These are phyloP conservation scores for Tricholaema leucomelas DNA, from an alignment of 2,113 vertebrate genomes.

Conservation along the genomic window DNA sequence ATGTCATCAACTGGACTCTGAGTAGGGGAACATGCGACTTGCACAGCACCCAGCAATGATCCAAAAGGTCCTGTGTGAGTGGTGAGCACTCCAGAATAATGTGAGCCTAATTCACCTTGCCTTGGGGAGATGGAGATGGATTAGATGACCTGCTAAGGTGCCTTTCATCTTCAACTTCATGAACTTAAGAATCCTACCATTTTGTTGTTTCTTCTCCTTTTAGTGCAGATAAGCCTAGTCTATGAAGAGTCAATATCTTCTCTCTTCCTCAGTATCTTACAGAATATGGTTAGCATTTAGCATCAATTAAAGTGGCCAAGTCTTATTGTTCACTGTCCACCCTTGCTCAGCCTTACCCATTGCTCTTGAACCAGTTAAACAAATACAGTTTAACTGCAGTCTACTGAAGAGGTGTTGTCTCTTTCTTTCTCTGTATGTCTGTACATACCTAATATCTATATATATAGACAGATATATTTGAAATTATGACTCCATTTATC, in stretches of 20 bases:
- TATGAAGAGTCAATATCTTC: slow-evolving; percentile 18
- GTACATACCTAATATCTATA: slow-evolving; percentile 20
- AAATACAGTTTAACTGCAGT: slow-evolving; percentile 20
- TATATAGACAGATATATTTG: slow-evolving; percentile 15
- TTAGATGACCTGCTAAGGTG: not conserved
- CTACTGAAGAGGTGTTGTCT: slow-evolving; percentile 36
- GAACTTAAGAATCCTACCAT: not conserved
- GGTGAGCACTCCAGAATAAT: not conserved
- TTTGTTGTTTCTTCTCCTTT: not conserved
- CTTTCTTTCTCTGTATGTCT: slow-evolving; percentile 21
- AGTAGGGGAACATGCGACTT: rapidly evolving
- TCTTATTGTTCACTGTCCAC: not conserved
- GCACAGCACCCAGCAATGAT: rapidly evolving
- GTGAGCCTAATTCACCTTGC: not conserved
- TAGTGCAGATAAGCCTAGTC: not conserved
- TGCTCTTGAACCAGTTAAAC: slow-evolving; percentile 47
- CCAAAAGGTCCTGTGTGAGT: not conserved
- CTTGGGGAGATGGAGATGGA: not conserved
- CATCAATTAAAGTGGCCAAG: slow-evolving; percentile 21
- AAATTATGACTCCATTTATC: slow-evolving; percentile 57
- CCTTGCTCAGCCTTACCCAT: slow-evolving; percentile 33
- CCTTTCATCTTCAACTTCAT: slow-evolving; percentile 18
- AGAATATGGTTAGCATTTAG: slow-evolving; percentile 8
- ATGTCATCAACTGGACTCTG: not conserved
- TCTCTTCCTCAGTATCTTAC: not conserved